Evolutionary conservation across 2,888 invertebrate genomes (phyloP).

Genomic region (Yponomeuta malinellus): DNA sequence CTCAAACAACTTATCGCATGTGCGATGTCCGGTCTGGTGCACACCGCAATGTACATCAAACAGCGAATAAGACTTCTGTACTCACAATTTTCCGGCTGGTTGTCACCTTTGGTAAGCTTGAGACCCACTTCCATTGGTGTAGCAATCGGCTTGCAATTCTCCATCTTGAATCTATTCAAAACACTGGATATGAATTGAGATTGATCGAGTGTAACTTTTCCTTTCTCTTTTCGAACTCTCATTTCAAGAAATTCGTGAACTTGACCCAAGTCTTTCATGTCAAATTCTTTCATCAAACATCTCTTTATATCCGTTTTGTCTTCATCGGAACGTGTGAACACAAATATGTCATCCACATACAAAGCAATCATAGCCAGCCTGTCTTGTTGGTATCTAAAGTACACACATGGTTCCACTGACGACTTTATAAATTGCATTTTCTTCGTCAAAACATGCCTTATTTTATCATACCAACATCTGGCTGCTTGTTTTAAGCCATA

Average conservation of each 20-base stretch:
- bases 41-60: constrained; percentile 20
- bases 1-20: constrained; percentile 15
- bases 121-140: too few species aligned
- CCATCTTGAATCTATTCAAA: too few species aligned
- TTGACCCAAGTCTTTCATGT: constrained; percentile 13
- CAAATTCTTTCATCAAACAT: too few species aligned
- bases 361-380: too few species aligned
- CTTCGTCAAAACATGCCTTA: constrained; percentile 6
- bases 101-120: too few species aligned
- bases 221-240: constrained; percentile 17
- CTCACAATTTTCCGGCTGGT: neutral
- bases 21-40: constrained; percentile 1
- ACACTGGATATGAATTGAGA: too few species aligned
- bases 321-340: too few species aligned
- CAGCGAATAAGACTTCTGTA: constrained; percentile 19
- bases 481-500: constrained; percentile 21
- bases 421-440: too few species aligned
- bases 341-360: too few species aligned
- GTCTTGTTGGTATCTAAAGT: constrained; percentile 4
- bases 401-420: neutral
- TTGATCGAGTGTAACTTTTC: neutral
- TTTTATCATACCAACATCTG: constrained; percentile 20
- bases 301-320: too few species aligned
- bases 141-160: too few species aligned
- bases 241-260: constrained; percentile 12